Evolutionary conservation across 2,797 vertebrate species (phyloP), one percentile per base, ranked within the genome.

Genomic region (Cryptoprocta ferox): DNA sequence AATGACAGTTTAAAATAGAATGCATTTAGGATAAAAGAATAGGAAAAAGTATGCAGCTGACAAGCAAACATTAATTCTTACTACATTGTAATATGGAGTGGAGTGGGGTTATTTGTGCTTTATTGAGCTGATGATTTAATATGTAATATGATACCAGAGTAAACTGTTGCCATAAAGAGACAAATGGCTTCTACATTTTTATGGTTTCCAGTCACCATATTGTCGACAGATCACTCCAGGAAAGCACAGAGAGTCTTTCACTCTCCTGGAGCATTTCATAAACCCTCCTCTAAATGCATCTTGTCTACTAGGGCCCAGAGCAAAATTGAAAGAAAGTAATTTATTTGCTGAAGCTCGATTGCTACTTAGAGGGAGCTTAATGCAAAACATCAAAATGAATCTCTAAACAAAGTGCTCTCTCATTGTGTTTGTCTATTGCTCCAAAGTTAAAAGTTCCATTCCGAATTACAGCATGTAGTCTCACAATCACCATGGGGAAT

Each of bases 171-270:
- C 32, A 6, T 42, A 30, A 48, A 89, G 18, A 93, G 56, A 90
- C 50, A 90, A 35, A 56, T 15, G 28, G 21, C 4, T 86, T 53
- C 8, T 66, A n/a, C 48, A 81, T 32, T 97, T 97, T 97, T 97
- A 96, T 93, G 95, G 91, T 98, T 97, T 95, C 68, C 84, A 94
- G 94, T 84, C 97, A 94, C 80, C 95, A 24, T 89, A 48, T 93
- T 86, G 81, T 89, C 96, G 89, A 88, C 76, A 95, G 96, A 97
- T 81, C 94, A 32, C 93, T 96, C 63, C 21, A 97, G 89, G 11
- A 95, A 84, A 96, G 95, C 76, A 66, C 63, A 95, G 91, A 68
- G 88, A 95, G 8, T 76, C 89, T 89, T 96, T 84, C 35, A 37
- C 37, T 95, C 61, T 83, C 94, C 14, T 0, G 56, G 65, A 97